These are phyloP conservation scores for Hypomesus transpacificus DNA, from an alignment of 2,113 vertebrate species.

Conservation along the genomic window DNA sequence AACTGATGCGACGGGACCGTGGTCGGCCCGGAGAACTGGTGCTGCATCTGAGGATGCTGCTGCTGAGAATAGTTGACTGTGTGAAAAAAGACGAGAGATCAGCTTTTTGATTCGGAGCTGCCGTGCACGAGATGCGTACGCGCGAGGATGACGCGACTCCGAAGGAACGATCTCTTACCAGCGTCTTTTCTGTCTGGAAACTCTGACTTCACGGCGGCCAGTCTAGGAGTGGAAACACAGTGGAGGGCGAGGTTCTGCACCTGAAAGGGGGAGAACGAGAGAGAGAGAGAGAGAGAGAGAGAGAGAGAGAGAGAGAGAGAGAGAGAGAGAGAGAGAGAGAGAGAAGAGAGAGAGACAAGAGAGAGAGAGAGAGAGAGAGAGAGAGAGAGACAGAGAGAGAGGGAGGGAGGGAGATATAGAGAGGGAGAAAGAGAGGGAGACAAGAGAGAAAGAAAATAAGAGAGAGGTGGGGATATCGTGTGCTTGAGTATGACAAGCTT, in stretches of 20 bases:
- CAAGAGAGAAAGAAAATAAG: too few relatives aligned
- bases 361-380: too few relatives aligned
- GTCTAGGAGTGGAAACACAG: conserved; percentile 61
- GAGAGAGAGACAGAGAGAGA: too few relatives aligned
- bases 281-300: neutral
- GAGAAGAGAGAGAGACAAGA: too few relatives aligned
- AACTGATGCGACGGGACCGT: conserved; percentile 78
- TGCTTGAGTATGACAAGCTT: too few relatives aligned
- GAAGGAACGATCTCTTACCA: conserved; percentile 11
- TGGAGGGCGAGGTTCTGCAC: conserved; percentile 76
- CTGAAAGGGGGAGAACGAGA: conserved; percentile 29
- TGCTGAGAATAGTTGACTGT: conserved; percentile 80
- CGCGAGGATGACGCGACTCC: neutral
- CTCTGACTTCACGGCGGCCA: conserved; percentile 68
- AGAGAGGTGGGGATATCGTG: too few relatives aligned
- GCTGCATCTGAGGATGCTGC: conserved; percentile 79
- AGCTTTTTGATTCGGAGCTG: neutral
- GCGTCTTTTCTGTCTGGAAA: conserved; percentile 70
- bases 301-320: neutral
- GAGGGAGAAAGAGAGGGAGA: too few relatives aligned
- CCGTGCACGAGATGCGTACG: neutral
- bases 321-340: neutral
- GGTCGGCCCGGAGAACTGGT: conserved; percentile 59
- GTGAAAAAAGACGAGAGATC: neutral
- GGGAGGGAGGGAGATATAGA: too few relatives aligned